These are phyloP conservation scores for Globia sparganii DNA, from an alignment of 2,888 invertebrate species.

Conservation along the genomic window DNA sequence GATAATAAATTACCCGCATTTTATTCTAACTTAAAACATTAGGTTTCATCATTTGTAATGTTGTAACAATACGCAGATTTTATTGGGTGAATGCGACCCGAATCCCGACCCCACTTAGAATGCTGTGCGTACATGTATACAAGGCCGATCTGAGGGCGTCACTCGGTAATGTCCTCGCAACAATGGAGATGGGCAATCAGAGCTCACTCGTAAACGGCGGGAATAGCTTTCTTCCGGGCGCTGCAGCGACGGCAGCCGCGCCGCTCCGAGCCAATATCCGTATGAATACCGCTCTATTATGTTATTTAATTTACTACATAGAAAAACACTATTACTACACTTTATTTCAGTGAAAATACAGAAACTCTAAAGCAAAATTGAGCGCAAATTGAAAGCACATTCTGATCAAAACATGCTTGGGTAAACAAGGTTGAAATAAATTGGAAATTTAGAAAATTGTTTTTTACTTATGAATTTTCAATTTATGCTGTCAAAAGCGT, in stretches of 20 bases:
- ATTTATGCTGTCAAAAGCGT: background rate
- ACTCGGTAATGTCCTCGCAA: slow-evolving; percentile 70
- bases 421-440: background rate
- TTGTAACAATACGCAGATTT: slow-evolving; percentile 35
- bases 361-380: background rate
- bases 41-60: slow-evolving; percentile 32
- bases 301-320: slow-evolving; percentile 41
- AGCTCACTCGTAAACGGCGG: slow-evolving; percentile 77
- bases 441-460: background rate
- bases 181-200: slow-evolving; percentile 76
- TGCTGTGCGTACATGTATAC: slow-evolving; percentile 45
- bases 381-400: slow-evolving; percentile 13
- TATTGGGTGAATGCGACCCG: slow-evolving; percentile 36
- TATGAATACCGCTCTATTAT: slow-evolving; percentile 50
- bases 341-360: background rate
- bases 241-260: slow-evolving; percentile 47
- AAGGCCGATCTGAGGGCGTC: slow-evolving; percentile 69
- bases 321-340: background rate
- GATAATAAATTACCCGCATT: slow-evolving; percentile 51
- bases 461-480: slow-evolving; percentile 1
- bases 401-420: slow-evolving; percentile 9
- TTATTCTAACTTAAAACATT: slow-evolving; percentile 46
- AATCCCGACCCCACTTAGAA: slow-evolving; percentile 57
- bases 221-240: slow-evolving; percentile 80
- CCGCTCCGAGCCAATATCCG: slow-evolving; percentile 55